Conservation (phyloP, 2,888 invertebrate genomes). For the Margaritifera margaritifera region DNA sequence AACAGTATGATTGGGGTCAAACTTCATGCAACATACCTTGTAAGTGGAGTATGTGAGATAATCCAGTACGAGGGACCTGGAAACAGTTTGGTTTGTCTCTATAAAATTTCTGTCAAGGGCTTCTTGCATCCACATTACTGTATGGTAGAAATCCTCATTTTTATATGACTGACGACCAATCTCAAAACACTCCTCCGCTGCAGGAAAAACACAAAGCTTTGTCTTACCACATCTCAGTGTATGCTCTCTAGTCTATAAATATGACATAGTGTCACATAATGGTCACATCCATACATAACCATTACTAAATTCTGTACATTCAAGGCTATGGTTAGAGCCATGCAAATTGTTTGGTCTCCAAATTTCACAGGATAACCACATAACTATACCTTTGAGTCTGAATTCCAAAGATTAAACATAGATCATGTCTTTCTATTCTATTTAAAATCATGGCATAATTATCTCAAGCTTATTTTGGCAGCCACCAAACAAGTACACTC, state of each 20-base stretch:
- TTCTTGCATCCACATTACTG: constrained; percentile 95
- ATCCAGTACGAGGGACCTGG: constrained; percentile 55
- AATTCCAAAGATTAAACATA: no score
- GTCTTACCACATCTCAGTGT: neutral
- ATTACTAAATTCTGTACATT: no score
- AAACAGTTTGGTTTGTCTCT: constrained; percentile 49
- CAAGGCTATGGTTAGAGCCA: no score
- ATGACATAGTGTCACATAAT: neutral
- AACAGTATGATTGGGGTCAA: no score
- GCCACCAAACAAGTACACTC: no score
- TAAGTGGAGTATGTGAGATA: constrained; percentile 53
- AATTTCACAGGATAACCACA: no score
- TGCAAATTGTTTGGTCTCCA: no score
- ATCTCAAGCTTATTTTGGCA: no score
- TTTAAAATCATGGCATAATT: no score
- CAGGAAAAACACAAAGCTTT: constrained; percentile 34
- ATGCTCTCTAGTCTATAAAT: neutral
- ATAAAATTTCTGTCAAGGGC: constrained; percentile 78
- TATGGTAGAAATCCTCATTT: constrained; percentile 91
- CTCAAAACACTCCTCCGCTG: constrained; percentile 95
- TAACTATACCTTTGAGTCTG: no score
- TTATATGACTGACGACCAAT: constrained; percentile 93
- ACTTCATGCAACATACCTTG: constrained; percentile 24
- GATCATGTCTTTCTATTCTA: no score
- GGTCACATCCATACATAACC: neutral